Evolutionary conservation across 1,140 invertebrate genomes (phyloP), one percentile per base, ranked within the genome.

Genomic region (Ectropis grisescens): DNA sequence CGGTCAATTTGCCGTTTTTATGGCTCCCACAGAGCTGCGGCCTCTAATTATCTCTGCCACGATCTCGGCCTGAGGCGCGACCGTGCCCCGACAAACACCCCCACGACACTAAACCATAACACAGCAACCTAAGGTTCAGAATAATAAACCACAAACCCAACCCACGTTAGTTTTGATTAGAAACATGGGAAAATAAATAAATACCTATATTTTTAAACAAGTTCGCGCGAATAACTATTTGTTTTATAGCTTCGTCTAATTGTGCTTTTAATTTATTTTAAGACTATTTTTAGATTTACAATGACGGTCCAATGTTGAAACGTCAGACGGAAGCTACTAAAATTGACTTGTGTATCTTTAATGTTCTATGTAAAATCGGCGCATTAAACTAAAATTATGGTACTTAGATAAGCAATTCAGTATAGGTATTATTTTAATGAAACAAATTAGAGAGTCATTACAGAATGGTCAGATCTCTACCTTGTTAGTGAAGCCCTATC

Each of bases 1-100:
- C 75, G 75, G 72, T 80, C 75, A 80, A 76, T 80, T 80, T 75
- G 75, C 75, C 61, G 71, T 80, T 80, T 80, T 80, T 80, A 80
- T 80, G 64, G 72, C 75, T 70, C 60, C 70, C 70, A 75, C 66
- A 69, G 65, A 57, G 70, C 68, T 65, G 68, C 69, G 75, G 62
- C 62, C 72, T 81, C 68, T 80, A 78, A 80, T 80, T 78, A 80
- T 76, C 66, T 75, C 61, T 27, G 54, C 66, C 71, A 71, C 70
- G 72, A 76, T 74, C 68, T 60, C 57, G 54, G 56, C 72, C 65
- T 50, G 55, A 57, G 62, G 65, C 62, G 46, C 47, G 45, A 49
- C 41, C 54, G 42, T 47, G 25, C 40, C 38, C 45, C 38, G 29
- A 28, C 11, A 9, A 13, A 8, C 8, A 2, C 19, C 28, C 12